These are phyloP conservation scores for Urophycis tenuis DNA, from an alignment of 2,797 vertebrate species.

Conservation along the genomic window DNA sequence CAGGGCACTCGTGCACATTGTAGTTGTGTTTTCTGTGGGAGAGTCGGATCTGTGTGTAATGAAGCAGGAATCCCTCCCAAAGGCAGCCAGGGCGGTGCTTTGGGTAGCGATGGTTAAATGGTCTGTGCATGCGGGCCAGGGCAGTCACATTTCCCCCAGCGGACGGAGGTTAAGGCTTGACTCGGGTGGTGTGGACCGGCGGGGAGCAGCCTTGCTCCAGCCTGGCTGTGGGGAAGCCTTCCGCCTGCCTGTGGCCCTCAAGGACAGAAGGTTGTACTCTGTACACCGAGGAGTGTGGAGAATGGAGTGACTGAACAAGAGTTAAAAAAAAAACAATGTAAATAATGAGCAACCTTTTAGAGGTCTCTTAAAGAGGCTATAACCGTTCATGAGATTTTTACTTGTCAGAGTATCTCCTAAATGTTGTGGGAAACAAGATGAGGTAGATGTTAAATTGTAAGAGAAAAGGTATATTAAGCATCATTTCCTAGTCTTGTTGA, in stretches of 20 bases:
- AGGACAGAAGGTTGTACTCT: conserved; percentile 49
- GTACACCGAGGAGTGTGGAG: conserved; percentile 42
- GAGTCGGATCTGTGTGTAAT: conserved; percentile 38
- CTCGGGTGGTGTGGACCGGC: conserved; percentile 38
- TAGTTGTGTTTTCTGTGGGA: conserved; percentile 40
- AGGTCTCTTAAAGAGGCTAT: conserved; percentile 76
- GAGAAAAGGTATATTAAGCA: conserved; percentile 76
- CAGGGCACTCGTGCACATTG: conserved; percentile 51
- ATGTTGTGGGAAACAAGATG: conserved; percentile 65
- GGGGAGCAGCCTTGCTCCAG: conserved; percentile 37
- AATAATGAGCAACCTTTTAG: conserved; percentile 73
- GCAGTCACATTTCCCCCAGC: conserved; percentile 41
- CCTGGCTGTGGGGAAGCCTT: conserved; percentile 41
- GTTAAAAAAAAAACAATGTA: conserved; percentile 51
- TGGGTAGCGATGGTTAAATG: conserved; percentile 47
- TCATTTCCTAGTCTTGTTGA: conserved; percentile 76
- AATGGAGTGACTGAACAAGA: conserved; percentile 49
- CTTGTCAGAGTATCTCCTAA: conserved; percentile 71
- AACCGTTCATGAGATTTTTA: conserved; percentile 71
- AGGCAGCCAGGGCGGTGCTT: conserved; percentile 36
- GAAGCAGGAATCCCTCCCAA: conserved; percentile 34
- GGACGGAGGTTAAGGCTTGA: conserved; percentile 39
- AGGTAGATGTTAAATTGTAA: conserved; percentile 78
- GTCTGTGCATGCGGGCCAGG: conserved; percentile 61
- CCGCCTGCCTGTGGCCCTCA: conserved; percentile 52